A percentile compares a stretch with the other conserved stretches of the same genome.
Conservation (phyloP, 2,113 vertebrate species). For the Zingel zingel region DNA sequence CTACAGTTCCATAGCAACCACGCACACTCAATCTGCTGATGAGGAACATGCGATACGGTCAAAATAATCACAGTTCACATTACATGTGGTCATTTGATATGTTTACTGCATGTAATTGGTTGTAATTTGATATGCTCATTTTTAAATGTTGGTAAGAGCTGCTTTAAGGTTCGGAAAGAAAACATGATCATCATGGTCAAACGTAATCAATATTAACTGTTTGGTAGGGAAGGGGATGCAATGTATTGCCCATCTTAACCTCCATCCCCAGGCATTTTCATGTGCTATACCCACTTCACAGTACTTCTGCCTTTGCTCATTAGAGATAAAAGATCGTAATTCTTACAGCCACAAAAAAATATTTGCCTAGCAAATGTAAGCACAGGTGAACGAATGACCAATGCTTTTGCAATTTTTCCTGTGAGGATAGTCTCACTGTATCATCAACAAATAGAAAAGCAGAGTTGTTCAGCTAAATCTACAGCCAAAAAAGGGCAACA, state of each 20-base stretch:
- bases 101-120: no score
- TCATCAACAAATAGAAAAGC: constrained; percentile 8
- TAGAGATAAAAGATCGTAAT: neutral
- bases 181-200: neutral
- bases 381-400: neutral
- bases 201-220: neutral
- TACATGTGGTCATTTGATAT: neutral
- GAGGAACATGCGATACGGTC: neutral
- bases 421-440: neutral
- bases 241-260: neutral
- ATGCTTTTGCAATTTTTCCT: neutral
- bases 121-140: no score
- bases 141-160: neutral
- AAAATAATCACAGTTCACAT: neutral
- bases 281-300: neutral
- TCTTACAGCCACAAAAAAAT: neutral
- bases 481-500: constrained; percentile 33
- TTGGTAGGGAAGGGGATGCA: neutral
- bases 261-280: neutral
- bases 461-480: constrained; percentile 24
- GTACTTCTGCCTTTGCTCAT: neutral
- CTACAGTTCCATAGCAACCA: neutral
- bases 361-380: neutral
- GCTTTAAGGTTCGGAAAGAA: neutral
- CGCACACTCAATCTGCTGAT: neutral